Conservation (phyloP, 1,140 invertebrate genomes). For the Cardiocondyla obscurior region DNA sequence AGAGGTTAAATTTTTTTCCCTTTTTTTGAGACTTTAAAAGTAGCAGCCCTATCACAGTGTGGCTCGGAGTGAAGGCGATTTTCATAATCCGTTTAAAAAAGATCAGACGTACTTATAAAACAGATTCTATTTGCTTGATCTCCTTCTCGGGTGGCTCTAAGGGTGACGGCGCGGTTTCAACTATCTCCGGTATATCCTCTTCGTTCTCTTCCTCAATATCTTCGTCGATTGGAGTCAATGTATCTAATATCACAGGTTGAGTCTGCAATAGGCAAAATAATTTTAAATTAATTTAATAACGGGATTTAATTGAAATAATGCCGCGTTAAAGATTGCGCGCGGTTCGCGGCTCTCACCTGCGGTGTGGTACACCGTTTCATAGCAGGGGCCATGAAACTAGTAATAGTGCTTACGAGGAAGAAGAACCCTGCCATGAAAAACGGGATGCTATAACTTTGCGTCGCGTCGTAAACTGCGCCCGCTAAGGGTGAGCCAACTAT, state of each 20-base stretch:
- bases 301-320: background rate
- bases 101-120: constrained; percentile 83
- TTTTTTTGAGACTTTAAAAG: constrained; percentile 67
- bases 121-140: constrained; percentile 88
- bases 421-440: constrained; percentile 96
- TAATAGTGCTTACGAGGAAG: constrained; percentile 93
- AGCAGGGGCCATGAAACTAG: constrained; percentile 92
- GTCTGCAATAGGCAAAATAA: constrained; percentile 75
- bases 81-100: constrained; percentile 63
- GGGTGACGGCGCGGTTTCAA: constrained; percentile 87
- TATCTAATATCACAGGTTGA: constrained; percentile 87
- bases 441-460: constrained; percentile 92
- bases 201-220: constrained; percentile 91
- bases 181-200: constrained; percentile 88
- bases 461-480: constrained; percentile 95
- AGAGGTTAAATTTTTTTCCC: no score
- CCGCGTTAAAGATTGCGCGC: background rate
- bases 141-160: constrained; percentile 84
- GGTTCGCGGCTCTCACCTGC: constrained; percentile 70
- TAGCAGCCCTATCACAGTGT: constrained; percentile 80
- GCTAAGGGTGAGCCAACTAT: constrained; percentile 93
- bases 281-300: background rate
- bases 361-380: constrained; percentile 87
- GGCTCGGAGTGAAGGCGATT: constrained; percentile 78
- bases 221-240: constrained; percentile 91